Evolutionary conservation across 2,113 vertebrate species (phyloP).

Genomic region (Charina bottae): DNA sequence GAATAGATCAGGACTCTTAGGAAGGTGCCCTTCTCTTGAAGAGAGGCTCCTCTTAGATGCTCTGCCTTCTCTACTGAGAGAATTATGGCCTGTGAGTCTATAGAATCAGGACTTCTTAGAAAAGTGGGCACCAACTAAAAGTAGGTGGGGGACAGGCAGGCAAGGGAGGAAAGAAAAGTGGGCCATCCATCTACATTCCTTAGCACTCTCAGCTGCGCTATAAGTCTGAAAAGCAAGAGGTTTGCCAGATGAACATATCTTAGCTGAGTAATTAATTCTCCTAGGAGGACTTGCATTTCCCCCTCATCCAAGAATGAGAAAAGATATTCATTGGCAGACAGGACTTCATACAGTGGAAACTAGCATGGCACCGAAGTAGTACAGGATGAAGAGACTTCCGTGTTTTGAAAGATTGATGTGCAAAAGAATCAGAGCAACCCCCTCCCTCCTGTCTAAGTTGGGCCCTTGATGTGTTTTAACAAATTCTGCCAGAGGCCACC

Average conservation of each 20-base stretch:
- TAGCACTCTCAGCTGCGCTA: too few relatives aligned
- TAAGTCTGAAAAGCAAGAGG: background rate
- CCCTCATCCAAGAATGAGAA: conserved; percentile 6
- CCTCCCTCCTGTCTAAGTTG: conserved; percentile 30
- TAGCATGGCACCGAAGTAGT: background rate
- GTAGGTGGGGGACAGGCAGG: too few relatives aligned
- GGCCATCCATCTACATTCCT: too few relatives aligned
- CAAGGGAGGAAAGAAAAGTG: too few relatives aligned
- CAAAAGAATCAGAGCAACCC: conserved; percentile 28
- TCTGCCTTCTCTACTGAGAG: background rate
- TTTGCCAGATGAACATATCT: background rate
- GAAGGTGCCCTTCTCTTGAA: background rate
- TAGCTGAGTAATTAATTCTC: background rate
- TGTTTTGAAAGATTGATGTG: conserved; percentile 20
- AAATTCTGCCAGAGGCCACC: conserved; percentile 10
- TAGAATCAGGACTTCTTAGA: too few relatives aligned
- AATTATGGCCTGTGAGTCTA: background rate
- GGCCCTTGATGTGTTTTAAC: conserved; percentile 34
- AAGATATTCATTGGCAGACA: conserved; percentile 11
- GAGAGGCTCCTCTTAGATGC: background rate
- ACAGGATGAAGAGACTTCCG: background rate
- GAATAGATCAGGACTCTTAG: too few relatives aligned
- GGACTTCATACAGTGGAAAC: conserved; percentile 14
- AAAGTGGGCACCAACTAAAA: too few relatives aligned
- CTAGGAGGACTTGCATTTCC: background rate